These are phyloP conservation scores for Oryzias sinensis DNA, from an alignment of 2,797 vertebrate species.

Conservation along the genomic window DNA sequence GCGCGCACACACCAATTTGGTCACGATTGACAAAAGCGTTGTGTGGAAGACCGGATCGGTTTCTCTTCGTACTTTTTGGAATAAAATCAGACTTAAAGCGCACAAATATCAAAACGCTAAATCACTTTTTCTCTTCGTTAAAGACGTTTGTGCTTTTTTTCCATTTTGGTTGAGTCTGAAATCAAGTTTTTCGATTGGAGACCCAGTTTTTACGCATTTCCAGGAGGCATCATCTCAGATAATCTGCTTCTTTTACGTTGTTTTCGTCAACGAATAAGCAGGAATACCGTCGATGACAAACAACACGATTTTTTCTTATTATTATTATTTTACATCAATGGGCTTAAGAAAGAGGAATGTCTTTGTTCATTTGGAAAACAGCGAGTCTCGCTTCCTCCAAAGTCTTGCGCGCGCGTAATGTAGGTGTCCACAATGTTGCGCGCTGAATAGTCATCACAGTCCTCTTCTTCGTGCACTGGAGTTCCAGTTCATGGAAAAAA, in stretches of 20 bases:
- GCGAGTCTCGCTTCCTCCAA: constrained; percentile 23
- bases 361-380: constrained; percentile 22
- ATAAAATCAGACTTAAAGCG: constrained; percentile 3
- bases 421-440: constrained; percentile 17
- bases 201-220: constrained; percentile 48
- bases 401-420: constrained; percentile 28
- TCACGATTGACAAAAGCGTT: constrained; percentile 42
- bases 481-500: constrained; percentile 4
- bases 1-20: constrained; percentile 21
- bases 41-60: constrained; percentile 38
- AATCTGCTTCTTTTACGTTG: constrained; percentile 1
- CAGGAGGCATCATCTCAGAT: background rate
- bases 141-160: background rate
- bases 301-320: constrained; percentile 8
- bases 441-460: constrained; percentile 2
- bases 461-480: background rate
- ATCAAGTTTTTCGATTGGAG: constrained; percentile 36
- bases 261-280: background rate
- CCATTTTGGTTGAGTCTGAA: background rate
- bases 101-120: background rate
- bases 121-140: background rate
- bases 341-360: constrained; percentile 4
- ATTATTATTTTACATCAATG: constrained; percentile 3
- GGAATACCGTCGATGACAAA: background rate
- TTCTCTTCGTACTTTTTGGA: constrained; percentile 29